Evolutionary conservation across 2,888 invertebrate species (phyloP).

Genomic region (Synergus laeviventris): DNA sequence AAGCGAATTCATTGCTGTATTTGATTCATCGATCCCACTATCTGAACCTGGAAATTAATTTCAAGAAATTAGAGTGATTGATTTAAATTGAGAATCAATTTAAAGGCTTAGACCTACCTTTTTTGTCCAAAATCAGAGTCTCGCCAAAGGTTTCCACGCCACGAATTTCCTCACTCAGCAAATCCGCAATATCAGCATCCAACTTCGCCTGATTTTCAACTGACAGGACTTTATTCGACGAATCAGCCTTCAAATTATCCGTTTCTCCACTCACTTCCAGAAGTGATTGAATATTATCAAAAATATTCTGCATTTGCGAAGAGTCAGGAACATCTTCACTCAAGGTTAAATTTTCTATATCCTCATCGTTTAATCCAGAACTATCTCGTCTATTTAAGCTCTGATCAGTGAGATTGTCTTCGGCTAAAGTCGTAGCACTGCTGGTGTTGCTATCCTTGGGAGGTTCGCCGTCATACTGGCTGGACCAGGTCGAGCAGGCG

Average conservation of each 20-base stretch:
- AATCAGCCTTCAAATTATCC: constrained; percentile 40
- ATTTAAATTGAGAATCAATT: constrained; percentile 37
- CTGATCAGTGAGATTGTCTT: constrained; percentile 56
- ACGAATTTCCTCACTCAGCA: constrained; percentile 67
- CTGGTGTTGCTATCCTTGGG: constrained; percentile 75
- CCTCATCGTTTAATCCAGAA: neutral
- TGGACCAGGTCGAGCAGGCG: constrained; percentile 88
- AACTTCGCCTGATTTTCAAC: constrained; percentile 66
- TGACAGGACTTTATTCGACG: constrained; percentile 52
- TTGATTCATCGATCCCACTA: constrained; percentile 64
- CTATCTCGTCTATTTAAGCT: neutral
- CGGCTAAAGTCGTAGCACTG: constrained; percentile 57
- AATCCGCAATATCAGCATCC: constrained; percentile 71
- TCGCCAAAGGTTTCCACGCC: constrained; percentile 49
- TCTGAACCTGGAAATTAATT: constrained; percentile 49
- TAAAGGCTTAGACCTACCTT: constrained; percentile 42
- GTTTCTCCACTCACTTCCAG: constrained; percentile 59
- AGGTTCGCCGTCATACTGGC: constrained; percentile 84
- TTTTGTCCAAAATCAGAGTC: constrained; percentile 18
- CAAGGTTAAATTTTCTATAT: neutral
- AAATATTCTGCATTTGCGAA: constrained; percentile 60
- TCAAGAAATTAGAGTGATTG: constrained; percentile 43
- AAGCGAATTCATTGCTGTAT: constrained; percentile 79
- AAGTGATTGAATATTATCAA: constrained; percentile 66
- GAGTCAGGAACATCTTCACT: constrained; percentile 45